These are phyloP conservation scores for Meandrusa payeni DNA, from an alignment of 2,888 invertebrate species.

Conservation along the genomic window DNA sequence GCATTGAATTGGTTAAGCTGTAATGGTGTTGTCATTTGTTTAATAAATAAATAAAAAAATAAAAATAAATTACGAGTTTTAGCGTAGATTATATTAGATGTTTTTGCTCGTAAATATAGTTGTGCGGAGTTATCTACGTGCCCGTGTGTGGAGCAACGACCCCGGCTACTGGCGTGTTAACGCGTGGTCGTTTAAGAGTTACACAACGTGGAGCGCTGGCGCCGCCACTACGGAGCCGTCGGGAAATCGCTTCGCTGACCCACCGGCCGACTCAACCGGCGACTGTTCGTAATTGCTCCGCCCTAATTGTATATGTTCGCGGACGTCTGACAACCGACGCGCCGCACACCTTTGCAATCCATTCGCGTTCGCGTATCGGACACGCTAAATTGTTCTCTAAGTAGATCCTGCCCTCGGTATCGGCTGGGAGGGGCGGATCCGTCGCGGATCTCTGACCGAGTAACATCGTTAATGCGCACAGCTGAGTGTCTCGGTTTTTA, in stretches of 20 bases:
- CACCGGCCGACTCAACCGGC: constrained; percentile 63
- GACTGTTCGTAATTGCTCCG: constrained; percentile 70
- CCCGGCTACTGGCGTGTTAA: constrained; percentile 54
- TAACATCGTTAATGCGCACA: constrained; percentile 52
- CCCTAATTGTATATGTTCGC: constrained; percentile 65
- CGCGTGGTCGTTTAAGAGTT: constrained; percentile 61
- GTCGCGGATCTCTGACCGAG: constrained; percentile 54
- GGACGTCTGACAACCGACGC: constrained; percentile 51
- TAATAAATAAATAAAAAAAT: no score
- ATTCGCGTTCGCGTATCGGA: constrained; percentile 53
- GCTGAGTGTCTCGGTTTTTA: no score
- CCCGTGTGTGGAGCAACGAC: constrained; percentile 68
- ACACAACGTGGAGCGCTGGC: constrained; percentile 67
- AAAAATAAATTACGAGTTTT: no score
- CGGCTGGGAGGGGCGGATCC: constrained; percentile 42
- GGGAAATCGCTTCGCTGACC: constrained; percentile 75
- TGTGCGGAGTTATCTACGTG: constrained; percentile 35
- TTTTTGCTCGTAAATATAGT: no score
- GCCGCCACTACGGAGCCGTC: constrained; percentile 65
- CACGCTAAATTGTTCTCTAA: constrained; percentile 69
- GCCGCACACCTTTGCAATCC: constrained; percentile 64
- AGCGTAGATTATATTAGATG: no score
- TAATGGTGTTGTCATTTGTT: no score
- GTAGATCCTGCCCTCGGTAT: constrained; percentile 60
- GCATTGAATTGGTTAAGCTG: no score